These are phyloP conservation scores for Papilio polytes DNA, from an alignment of 1,140 invertebrate species.

Conservation along the genomic window DNA sequence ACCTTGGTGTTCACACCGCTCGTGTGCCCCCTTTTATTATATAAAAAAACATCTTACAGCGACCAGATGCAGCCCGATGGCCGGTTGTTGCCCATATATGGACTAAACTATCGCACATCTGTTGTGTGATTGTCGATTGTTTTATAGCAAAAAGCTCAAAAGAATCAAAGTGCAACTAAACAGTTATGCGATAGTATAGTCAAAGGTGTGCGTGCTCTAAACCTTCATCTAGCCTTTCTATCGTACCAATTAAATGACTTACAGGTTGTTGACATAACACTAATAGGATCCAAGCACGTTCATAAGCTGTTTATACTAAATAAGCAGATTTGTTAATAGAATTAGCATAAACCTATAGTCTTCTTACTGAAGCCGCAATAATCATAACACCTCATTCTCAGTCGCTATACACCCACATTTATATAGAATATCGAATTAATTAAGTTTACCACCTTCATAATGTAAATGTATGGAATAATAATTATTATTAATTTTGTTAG, in stretches of 20 bases:
- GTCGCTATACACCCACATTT: background rate
- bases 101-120: too few species aligned
- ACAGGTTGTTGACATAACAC: background rate
- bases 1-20: too few species aligned
- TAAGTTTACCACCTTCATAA: background rate
- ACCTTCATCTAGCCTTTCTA: background rate
- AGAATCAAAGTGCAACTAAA: too few species aligned
- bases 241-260: background rate
- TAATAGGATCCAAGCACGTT: conserved; percentile 23
- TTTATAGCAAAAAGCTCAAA: too few species aligned
- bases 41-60: too few species aligned
- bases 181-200: too few species aligned
- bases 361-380: conserved; percentile 30
- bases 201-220: too few species aligned
- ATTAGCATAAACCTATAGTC: conserved; percentile 20
- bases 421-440: background rate
- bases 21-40: too few species aligned
- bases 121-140: too few species aligned
- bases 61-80: too few species aligned
- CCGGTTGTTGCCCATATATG: too few species aligned
- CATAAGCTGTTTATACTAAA: conserved; percentile 4
- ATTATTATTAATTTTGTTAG: too few species aligned
- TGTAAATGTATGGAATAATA: background rate
- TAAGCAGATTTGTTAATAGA: conserved; percentile 38
- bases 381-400: background rate